A percentile compares a stretch with the other conserved stretches of the same genome.
phyloP scores from a whole-genome alignment of 2,113 vertebrate species.

The Paratilapia polleni region DNA sequence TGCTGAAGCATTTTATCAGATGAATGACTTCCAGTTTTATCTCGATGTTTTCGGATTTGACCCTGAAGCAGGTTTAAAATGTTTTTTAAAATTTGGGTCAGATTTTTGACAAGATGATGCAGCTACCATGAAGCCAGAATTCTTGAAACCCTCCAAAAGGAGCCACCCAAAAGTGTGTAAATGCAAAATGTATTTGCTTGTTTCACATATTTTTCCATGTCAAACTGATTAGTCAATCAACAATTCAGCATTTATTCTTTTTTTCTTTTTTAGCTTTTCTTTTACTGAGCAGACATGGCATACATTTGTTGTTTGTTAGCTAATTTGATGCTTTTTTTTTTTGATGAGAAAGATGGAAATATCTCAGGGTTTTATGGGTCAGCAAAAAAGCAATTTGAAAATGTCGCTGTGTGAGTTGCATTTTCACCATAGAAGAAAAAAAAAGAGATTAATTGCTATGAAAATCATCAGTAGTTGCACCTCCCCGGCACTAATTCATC shows the following conservation, averaged over 20 bases:
- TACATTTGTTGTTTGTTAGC: neutral
- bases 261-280: no score
- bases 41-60: neutral
- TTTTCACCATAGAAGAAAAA: neutral
- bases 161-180: neutral
- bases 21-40: neutral
- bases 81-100: neutral
- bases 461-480: neutral
- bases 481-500: neutral
- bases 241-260: neutral
- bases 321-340: neutral
- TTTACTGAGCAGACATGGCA: neutral
- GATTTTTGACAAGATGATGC: neutral
- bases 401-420: neutral
- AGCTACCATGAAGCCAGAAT: neutral
- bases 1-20: neutral
- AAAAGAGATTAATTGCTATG: neutral
- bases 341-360: neutral
- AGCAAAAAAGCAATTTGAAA: conserved; percentile 9
- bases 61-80: neutral
- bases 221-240: neutral
- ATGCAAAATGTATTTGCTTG: neutral
- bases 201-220: neutral
- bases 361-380: neutral
- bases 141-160: neutral